Evolutionary conservation across 2,888 invertebrate genomes (phyloP), one percentile per base, ranked within the genome.

Genomic region (Drosophila neoperkinsi): DNA sequence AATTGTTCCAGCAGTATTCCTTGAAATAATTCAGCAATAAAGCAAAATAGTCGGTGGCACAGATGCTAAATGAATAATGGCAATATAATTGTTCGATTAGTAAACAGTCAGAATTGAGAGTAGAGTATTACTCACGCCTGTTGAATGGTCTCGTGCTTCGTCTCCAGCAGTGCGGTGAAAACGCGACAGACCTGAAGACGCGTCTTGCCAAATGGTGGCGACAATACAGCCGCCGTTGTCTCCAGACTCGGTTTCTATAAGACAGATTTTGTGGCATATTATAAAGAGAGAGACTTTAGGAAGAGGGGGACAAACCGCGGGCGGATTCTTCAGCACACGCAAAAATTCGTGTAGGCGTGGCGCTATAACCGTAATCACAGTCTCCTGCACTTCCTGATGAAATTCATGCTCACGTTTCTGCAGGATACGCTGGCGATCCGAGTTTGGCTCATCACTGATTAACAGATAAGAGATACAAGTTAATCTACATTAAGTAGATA

Each of bases 1-100:
- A 98, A 94, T 98, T 99, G 94, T 99, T 99, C 96, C 98, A 96
- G 79, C 96, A 95, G 94, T 97, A 97, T 93, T 95, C 95, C 94
- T 98, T 97, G 95, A 98, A 97, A 94, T 99, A 95, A 93, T 98
- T 96, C 95, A 98, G 94, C 90, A 96, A 94, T 88, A 95, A 94
- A 83, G 94, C 94, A 88, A 95, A 94, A 49, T 95, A 95, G 77
- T 95, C 95, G 92, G 94, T 93, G 78, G 91, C 90, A 80, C 93
- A 93, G 70, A 93, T 92, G 64, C 93, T 93, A 31, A 4, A 33
- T 30, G 5, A 38, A 60, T 16, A 50, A 38, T 53, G 18, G 16
- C 38, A 55, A 18, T 18, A 57, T 10, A 41, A n/a, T 41, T 4
- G 33, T 18, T 55, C 30, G 6, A 55, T 31, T 41, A 31, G 41